These are phyloP conservation scores for Agonopterix heracliana DNA, from an alignment of 2,888 invertebrate species.

Conservation along the genomic window DNA sequence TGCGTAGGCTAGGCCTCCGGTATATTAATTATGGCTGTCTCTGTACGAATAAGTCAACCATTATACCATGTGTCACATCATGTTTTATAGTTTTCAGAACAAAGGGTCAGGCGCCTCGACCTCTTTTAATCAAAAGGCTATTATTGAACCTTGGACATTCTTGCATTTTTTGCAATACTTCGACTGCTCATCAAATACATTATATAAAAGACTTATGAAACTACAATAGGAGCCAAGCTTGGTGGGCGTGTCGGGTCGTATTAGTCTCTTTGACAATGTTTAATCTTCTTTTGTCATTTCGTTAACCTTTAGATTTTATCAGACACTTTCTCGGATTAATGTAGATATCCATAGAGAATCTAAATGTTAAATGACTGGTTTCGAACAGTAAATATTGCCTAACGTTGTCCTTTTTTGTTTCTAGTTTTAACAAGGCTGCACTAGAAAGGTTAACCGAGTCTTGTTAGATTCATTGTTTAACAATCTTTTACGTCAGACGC, in stretches of 20 bases:
- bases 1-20: not conserved
- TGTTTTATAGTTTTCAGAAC: slow-evolving; percentile 18
- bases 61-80: slow-evolving; percentile 4
- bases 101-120: slow-evolving; percentile 25
- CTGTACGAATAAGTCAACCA: not conserved
- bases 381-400: too few species aligned
- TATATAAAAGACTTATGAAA: slow-evolving; percentile 18
- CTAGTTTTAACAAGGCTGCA: too few species aligned
- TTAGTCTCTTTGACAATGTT: slow-evolving; percentile 19
- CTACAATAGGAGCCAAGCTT: slow-evolving; percentile 10
- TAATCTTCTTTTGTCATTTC: slow-evolving; percentile 18
- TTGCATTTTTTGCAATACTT: slow-evolving; percentile 15
- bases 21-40: not conserved
- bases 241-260: slow-evolving; percentile 10
- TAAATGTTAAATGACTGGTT: too few species aligned
- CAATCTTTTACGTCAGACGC: too few species aligned
- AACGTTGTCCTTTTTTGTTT: too few species aligned
- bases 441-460: too few species aligned
- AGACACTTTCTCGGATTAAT: too few species aligned
- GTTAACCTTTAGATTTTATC: slow-evolving; percentile 12
- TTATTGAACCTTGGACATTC: slow-evolving; percentile 27
- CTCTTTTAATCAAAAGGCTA: slow-evolving; percentile 31
- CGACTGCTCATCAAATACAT: slow-evolving; percentile 10
- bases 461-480: too few species aligned
- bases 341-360: too few species aligned